Evolutionary conservation across 1,140 invertebrate genomes (phyloP).

Genomic region (Hypsibius dujardini): DNA sequence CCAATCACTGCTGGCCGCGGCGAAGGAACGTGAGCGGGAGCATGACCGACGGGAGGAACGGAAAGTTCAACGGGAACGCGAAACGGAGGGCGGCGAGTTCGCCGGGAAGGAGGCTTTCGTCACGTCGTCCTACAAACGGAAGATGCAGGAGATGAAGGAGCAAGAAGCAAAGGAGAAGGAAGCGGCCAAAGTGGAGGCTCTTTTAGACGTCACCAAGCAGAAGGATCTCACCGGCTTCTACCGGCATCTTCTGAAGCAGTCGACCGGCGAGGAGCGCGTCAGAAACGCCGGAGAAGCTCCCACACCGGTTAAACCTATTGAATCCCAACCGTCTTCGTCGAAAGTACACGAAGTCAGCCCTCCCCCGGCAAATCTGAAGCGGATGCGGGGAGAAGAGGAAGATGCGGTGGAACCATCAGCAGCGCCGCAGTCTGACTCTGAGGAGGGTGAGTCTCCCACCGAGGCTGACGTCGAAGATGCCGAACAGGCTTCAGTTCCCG

Average conservation of each 20-base stretch:
- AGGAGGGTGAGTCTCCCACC: background rate
- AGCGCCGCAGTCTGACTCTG: background rate
- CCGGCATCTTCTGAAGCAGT: constrained; percentile 64
- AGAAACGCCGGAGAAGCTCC: constrained; percentile 26
- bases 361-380: background rate
- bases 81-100: constrained; percentile 67
- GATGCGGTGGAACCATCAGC: background rate
- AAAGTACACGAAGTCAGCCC: background rate
- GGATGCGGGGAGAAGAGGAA: background rate
- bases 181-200: constrained; percentile 59
- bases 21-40: constrained; percentile 68
- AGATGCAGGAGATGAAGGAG: constrained; percentile 66
- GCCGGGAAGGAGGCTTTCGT: constrained; percentile 89
- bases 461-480: background rate
- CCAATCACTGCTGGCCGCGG: constrained; percentile 54
- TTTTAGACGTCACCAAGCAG: constrained; percentile 75
- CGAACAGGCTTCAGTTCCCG: background rate
- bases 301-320: background rate
- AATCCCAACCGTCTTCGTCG: background rate
- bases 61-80: constrained; percentile 69
- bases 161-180: constrained; percentile 62
- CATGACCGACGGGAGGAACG: constrained; percentile 67
- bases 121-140: constrained; percentile 72
- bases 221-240: constrained; percentile 80
- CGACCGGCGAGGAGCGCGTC: constrained; percentile 36